These are phyloP conservation scores for Talpa occidentalis DNA, from an alignment of 2,113 vertebrate species.

Conservation along the genomic window DNA sequence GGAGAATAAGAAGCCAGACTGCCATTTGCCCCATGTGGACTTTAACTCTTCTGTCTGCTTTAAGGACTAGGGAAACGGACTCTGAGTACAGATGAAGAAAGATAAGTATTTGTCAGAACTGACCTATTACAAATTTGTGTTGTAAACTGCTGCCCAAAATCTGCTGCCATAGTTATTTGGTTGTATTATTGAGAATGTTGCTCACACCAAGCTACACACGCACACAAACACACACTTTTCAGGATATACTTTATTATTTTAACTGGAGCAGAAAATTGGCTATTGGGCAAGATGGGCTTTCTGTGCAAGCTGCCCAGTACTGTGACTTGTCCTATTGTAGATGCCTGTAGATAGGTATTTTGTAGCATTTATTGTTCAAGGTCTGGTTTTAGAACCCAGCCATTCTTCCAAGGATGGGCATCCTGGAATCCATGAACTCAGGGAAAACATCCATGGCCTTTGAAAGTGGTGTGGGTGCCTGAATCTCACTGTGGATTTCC, in stretches of 20 bases:
- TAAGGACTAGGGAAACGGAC: background rate
- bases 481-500: background rate
- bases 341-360: background rate
- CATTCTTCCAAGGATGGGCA: background rate
- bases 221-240: background rate
- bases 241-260: constrained; percentile 22
- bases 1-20: background rate
- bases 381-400: background rate
- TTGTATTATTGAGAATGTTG: background rate
- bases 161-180: background rate
- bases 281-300: background rate
- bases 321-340: background rate
- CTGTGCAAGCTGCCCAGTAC: background rate
- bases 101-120: background rate
- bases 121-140: background rate
- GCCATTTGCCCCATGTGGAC: background rate
- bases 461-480: background rate
- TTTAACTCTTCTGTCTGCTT: background rate
- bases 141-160: constrained; percentile 19
- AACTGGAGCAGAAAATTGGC: background rate
- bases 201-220: background rate
- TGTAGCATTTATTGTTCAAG: background rate
- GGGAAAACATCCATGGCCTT: background rate
- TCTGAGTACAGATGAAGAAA: background rate
- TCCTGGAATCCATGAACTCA: background rate